Evolutionary conservation across 2,888 invertebrate species (phyloP), one percentile per base, ranked within the genome.

Genomic region (Conus canariensis): DNA sequence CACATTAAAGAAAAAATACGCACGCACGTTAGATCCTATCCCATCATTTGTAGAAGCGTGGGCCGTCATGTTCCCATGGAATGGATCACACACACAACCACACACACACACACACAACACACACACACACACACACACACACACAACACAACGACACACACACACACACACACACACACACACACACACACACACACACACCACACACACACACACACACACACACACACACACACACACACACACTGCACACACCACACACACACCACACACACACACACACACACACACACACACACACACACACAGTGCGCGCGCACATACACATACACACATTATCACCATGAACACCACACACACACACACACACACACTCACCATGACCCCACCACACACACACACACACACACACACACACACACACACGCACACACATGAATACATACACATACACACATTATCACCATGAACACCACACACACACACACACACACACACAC

Each of bases 371-470:
- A 80, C 80, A 30, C 80, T 30, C 30, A 45, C 45, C 45, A 45
- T 45, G 4, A 45, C 80, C 19, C 80, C 19, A n/a, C 19, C 45
- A 80, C 80, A 45, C 80, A 80, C 80, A 45, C 80, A 80, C 45
- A 45, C 80, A 80, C 64, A 64, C 64, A 64, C 64, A 7, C 64
- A 64, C 64, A 7, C 64, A 64, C 64, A 7, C 64, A 64, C 64
- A 7, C 64, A 64, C 64, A 7, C 64, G 6, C 64, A 64, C 64
- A 64, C 64, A 64, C 64, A 7, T 30, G 25, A n/a, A 80, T 56
- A 80, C 80, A 80, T 30, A 80, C 80, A 80, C 80, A 80, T 30
- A 80, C 80, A 80, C 80, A 80, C 80, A 30, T 30, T 25, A 14
- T 30, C 30, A 45, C 45, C 45, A 45, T 45, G 4, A 45, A 45